Percentiles rank a stretch among this genome's conserved stretches.
Conservation (phyloP, 1,140 invertebrate genomes). For the Neodiprion pinetum region DNA sequence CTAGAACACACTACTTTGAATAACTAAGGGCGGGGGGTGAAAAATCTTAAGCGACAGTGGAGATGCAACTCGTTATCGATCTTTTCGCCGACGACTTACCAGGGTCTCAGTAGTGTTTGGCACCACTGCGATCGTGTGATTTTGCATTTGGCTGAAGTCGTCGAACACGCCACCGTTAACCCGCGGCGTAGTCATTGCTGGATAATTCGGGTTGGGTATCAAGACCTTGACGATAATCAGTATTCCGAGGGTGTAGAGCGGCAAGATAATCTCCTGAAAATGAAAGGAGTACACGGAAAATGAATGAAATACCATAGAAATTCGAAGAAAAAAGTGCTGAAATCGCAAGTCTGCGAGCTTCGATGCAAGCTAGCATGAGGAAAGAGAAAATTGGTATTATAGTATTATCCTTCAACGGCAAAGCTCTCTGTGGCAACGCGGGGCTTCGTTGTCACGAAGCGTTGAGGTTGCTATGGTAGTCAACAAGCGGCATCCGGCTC, state of each 20-base stretch:
- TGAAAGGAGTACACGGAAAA: slow-evolving; percentile 18
- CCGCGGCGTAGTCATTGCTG: slow-evolving; percentile 67
- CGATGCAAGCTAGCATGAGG: not conserved
- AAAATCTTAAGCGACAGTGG: no score
- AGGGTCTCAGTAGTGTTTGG: slow-evolving; percentile 71
- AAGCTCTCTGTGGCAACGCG: not conserved
- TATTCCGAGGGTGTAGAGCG: slow-evolving; percentile 74
- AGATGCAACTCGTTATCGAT: not conserved
- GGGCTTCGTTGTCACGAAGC: not conserved
- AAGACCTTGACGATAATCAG: slow-evolving; percentile 75
- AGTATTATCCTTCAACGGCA: no score
- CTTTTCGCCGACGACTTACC: slow-evolving; percentile 53
- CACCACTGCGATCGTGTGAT: slow-evolving; percentile 72
- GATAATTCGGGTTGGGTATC: slow-evolving; percentile 78
- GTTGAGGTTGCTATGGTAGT: not conserved
- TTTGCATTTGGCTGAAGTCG: slow-evolving; percentile 67
- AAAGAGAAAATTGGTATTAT: no score
- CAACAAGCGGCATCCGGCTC: not conserved
- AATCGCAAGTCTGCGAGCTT: not conserved
- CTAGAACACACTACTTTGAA: no score
- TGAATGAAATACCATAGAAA: not conserved
- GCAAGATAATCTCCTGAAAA: slow-evolving; percentile 75
- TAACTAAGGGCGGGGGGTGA: no score
- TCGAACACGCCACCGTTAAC: slow-evolving; percentile 68
- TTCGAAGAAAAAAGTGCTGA: slow-evolving; percentile 12